These are phyloP conservation scores for Eumacrocentrus americanus DNA, from an alignment of 2,888 invertebrate species.

Conservation along the genomic window DNA sequence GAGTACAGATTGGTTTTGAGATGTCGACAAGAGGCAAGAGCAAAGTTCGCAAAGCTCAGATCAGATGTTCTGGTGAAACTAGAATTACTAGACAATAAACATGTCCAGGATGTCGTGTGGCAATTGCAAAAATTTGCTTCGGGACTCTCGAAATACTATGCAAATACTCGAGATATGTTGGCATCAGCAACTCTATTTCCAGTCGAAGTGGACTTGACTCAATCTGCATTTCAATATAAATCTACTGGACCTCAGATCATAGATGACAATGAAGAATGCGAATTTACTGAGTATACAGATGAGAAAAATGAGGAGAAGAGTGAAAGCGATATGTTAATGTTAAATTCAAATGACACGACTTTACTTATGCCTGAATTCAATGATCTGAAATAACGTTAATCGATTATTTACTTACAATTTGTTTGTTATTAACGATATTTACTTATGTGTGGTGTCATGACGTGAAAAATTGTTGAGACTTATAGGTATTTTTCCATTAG, in stretches of 20 bases:
- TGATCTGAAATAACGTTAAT: conserved; percentile 32
- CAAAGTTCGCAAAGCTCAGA: conserved; percentile 80
- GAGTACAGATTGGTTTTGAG: conserved; percentile 95
- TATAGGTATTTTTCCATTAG: background rate
- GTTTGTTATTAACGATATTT: background rate
- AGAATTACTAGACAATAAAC: conserved; percentile 96
- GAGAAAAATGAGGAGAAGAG: conserved; percentile 34
- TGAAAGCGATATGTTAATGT: conserved; percentile 41
- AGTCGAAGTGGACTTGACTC: conserved; percentile 92
- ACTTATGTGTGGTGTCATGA: background rate
- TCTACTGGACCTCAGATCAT: conserved; percentile 61
- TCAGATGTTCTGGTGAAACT: conserved; percentile 96
- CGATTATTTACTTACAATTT: background rate
- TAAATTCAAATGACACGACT: conserved; percentile 40
- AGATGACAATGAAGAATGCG: conserved; percentile 47
- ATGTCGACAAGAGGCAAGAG: conserved; percentile 93
- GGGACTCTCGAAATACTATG: conserved; percentile 78
- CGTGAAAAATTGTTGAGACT: background rate
- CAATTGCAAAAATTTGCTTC: conserved; percentile 84
- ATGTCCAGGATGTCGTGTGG: conserved; percentile 92
- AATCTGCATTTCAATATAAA: conserved; percentile 91
- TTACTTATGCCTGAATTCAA: conserved; percentile 33
- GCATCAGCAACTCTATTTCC: conserved; percentile 85
- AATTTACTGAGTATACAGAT: conserved; percentile 32
- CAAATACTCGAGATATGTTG: conserved; percentile 78